Conservation (phyloP, 2,797 vertebrate species). For the Halcyon leucocephala region DNA sequence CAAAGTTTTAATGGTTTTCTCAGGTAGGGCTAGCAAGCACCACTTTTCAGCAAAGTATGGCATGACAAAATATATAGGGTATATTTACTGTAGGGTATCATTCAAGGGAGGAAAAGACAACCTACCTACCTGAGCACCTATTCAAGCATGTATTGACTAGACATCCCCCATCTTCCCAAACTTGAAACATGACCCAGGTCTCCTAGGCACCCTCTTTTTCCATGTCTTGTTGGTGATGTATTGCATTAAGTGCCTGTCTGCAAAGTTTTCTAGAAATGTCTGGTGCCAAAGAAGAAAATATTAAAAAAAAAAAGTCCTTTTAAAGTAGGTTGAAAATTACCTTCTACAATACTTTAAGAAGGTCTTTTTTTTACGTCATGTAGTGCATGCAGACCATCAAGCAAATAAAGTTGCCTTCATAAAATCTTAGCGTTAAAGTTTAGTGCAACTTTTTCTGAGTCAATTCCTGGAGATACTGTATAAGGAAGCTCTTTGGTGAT, state of each 20-base stretch:
- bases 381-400: not conserved
- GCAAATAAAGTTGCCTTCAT: not conserved
- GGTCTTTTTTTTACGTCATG: not conserved
- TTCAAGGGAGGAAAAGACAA: not conserved
- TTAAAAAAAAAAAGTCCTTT: not conserved
- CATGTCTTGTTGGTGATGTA: fast-evolving
- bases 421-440: not conserved
- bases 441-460: conserved; percentile 21
- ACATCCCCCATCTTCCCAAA: not conserved
- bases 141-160: not conserved
- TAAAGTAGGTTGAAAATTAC: not conserved
- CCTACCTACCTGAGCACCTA: not conserved
- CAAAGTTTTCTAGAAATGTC: not conserved
- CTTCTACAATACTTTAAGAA: not conserved
- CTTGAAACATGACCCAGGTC: fast-evolving
- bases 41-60: not conserved
- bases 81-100: not conserved
- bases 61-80: not conserved
- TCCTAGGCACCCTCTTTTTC: not conserved
- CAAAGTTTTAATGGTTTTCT: not conserved
- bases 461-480: not conserved
- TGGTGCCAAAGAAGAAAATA: not conserved
- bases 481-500: conserved; percentile 2
- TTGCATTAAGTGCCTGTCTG: not conserved
- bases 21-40: not conserved